Evolutionary conservation across 2,797 vertebrate genomes (phyloP).

Genomic region (Takifugu ocellatus): DNA sequence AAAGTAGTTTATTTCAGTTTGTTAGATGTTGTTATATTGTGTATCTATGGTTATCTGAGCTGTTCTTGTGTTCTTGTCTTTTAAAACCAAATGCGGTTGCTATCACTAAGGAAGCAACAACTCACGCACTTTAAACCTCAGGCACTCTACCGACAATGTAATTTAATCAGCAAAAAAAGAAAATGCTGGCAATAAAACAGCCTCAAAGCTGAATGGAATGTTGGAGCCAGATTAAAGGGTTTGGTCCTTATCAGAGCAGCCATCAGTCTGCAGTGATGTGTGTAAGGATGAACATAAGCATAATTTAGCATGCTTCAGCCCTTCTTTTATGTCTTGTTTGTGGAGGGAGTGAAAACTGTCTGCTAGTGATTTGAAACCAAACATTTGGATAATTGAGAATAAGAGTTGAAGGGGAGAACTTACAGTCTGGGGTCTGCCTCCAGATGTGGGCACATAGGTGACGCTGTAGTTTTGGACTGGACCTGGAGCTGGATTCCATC

Average conservation of each 20-base stretch:
- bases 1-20: neutral
- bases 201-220: constrained; percentile 15
- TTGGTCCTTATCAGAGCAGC: constrained; percentile 13
- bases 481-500: constrained; percentile 90
- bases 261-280: constrained; percentile 9
- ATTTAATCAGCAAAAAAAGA: constrained; percentile 5
- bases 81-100: too few relatives aligned
- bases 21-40: neutral
- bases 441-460: constrained; percentile 83
- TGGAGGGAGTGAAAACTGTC: constrained; percentile 34
- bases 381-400: constrained; percentile 7
- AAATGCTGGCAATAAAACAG: constrained; percentile 9
- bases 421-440: constrained; percentile 84
- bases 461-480: constrained; percentile 90
- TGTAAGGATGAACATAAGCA: neutral
- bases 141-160: too few relatives aligned
- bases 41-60: neutral
- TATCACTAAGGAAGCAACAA: too few relatives aligned
- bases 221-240: constrained; percentile 6
- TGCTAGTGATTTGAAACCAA: constrained; percentile 54
- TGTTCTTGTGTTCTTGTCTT: neutral
- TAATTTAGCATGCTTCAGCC: neutral
- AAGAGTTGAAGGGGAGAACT: constrained; percentile 28
- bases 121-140: too few relatives aligned
- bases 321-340: constrained; percentile 18